Conservation (phyloP, 2,113 vertebrate genomes). For the Orthochromis malagaraziensis region DNA sequence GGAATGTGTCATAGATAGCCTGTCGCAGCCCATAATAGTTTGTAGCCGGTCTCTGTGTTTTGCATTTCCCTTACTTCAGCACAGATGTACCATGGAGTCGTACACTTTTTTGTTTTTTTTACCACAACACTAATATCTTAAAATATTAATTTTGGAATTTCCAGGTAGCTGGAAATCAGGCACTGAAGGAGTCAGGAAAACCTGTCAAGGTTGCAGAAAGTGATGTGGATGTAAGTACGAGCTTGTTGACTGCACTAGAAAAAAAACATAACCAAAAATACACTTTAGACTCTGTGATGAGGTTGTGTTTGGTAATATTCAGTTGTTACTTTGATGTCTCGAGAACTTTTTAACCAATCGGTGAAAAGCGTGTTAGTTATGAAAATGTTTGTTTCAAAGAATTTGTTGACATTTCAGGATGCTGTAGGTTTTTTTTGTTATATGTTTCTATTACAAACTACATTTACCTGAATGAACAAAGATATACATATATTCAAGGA, state of each 20-base stretch:
- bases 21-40: background rate
- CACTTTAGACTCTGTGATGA: background rate
- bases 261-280: background rate
- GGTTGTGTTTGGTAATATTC: background rate
- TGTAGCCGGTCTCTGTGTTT: conserved; percentile 16
- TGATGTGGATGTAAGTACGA: conserved; percentile 86
- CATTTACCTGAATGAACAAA: background rate
- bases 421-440: background rate
- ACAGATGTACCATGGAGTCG: background rate
- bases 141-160: conserved; percentile 4
- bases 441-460: background rate
- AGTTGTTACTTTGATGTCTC: background rate
- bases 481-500: background rate
- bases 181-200: conserved; percentile 77
- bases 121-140: background rate
- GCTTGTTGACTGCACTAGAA: background rate
- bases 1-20: background rate
- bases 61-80: background rate
- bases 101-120: background rate
- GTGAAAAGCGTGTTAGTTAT: background rate
- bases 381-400: background rate
- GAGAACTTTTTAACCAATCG: background rate
- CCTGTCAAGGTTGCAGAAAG: conserved; percentile 92
- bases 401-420: background rate
- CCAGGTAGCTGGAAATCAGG: conserved; percentile 82